Evolutionary conservation across 2,888 invertebrate genomes (phyloP).

Genomic region (Parthenolecanium corni): DNA sequence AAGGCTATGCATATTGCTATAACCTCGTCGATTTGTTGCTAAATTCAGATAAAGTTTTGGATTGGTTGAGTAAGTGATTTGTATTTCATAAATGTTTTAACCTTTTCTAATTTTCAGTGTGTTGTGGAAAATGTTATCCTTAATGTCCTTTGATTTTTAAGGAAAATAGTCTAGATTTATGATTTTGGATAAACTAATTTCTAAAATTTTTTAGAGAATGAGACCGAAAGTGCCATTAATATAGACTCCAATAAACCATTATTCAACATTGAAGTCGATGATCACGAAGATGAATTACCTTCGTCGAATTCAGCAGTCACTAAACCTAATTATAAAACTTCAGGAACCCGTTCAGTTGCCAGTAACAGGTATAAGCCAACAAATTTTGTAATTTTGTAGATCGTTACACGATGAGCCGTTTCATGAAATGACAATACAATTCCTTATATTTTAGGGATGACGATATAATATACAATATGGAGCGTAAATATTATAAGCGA

Average conservation of each 20-base stretch:
- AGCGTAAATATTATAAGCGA: slow-evolving; percentile 10
- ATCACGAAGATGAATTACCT: neutral
- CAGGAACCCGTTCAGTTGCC: neutral
- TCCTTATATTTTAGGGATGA: slow-evolving; percentile 9
- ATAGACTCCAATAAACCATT: neutral
- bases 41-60: slow-evolving; percentile 6
- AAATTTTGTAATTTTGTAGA: too few species aligned
- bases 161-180: too few species aligned
- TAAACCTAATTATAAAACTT: neutral
- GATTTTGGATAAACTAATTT: too few species aligned
- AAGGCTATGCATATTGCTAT: slow-evolving; percentile 3
- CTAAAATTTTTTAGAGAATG: slow-evolving; percentile 4
- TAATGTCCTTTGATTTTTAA: too few species aligned
- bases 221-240: neutral
- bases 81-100: neutral
- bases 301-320: neutral
- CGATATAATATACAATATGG: slow-evolving; percentile 1
- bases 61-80: slow-evolving; percentile 10
- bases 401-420: too few species aligned
- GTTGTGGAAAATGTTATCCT: too few species aligned
- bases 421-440: too few species aligned
- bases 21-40: slow-evolving; percentile 3
- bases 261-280: neutral
- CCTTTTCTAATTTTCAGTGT: too few species aligned
- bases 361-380: neutral